Conservation (phyloP, 2,888 invertebrate genomes). For the Morpho achilles region DNA sequence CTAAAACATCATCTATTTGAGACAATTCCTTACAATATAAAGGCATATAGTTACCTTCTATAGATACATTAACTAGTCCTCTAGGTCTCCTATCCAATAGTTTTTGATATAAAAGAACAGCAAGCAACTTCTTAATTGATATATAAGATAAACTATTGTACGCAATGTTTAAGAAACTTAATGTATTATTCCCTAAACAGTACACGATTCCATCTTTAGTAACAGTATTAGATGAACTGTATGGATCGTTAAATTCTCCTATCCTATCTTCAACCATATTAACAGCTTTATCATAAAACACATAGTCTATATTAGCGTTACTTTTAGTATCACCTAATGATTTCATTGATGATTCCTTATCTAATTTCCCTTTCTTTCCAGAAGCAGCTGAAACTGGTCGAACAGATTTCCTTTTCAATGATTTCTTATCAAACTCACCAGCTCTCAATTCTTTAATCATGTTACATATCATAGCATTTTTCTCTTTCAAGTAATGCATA, state of each 20-base stretch:
- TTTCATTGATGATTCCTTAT: constrained; percentile 33
- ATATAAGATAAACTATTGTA: constrained; percentile 47
- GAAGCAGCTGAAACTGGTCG: constrained; percentile 12
- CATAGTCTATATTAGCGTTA: constrained; percentile 26
- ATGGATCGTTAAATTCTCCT: constrained; percentile 43
- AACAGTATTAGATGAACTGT: constrained; percentile 31
- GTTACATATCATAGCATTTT: constrained; percentile 30
- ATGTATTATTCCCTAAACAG: constrained; percentile 47
- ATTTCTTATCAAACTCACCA: constrained; percentile 33
- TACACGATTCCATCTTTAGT: constrained; percentile 31
- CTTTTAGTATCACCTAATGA: constrained; percentile 31
- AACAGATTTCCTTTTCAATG: constrained; percentile 28
- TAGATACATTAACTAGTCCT: constrained; percentile 46
- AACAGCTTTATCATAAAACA: constrained; percentile 38
- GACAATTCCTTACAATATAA: constrained; percentile 38
- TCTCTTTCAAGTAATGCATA: constrained; percentile 39
- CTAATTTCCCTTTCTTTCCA: constrained; percentile 32
- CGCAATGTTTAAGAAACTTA: constrained; percentile 49
- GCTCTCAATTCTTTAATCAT: constrained; percentile 32
- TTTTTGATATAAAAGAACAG: constrained; percentile 42
- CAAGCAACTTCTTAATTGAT: constrained; percentile 39
- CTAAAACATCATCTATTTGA: constrained; percentile 39
- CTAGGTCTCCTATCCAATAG: constrained; percentile 36
- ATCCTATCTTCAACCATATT: constrained; percentile 33
- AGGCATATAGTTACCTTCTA: constrained; percentile 56